Base-by-base conservation (phyloP, 2,888 invertebrate species). In the Drosophila stalkeri region DNA sequence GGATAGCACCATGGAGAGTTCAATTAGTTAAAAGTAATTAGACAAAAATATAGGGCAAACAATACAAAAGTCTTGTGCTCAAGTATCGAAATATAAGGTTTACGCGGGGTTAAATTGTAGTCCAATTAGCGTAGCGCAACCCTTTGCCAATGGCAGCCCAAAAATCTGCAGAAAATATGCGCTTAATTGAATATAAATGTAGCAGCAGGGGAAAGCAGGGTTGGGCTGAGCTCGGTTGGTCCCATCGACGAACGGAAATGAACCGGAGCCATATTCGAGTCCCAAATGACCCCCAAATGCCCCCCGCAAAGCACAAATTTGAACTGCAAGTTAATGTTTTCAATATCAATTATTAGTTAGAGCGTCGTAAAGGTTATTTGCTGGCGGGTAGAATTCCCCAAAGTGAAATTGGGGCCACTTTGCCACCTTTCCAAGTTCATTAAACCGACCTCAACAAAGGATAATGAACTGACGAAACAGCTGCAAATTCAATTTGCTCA, bases 321-420 rank as follows among this genome's bases (percentile, higher is more conserved):
- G 51, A 54, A 68, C 64, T 62, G 64, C 70, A 63, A 59, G 72
- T 59, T 57, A 74, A 82, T 85, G 73, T 81, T 84, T 87, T 83
- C 83, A 86, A 81, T 86, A 88, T 88, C 81, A 88, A 86, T 86
- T 80, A 86, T 88, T 80, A 82, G 69, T 56, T 56, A n/a, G 62
- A 41, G 9, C 14, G 39, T 11, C 9, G 9, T 43, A 27, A 7
- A 14, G 16, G 20, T 23, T 35, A 8, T 31, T 7, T 16, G 16
- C 16, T 39, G 49, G 31, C 31, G 23, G 18, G 16, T 2, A 16
- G 14, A 41, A 35, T 16, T 65, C 44, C 51, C 60, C 56, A 51
- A 39, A 55, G 62, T 64, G 73, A 61, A 64, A 76, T 73, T 69
- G 51, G 64, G 74, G 74, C 82, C 75, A 75, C 77, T 60, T 75